phyloP scores from a whole-genome alignment of 2,888 invertebrate genomes.

The Dromius quadrimaculatus region DNA sequence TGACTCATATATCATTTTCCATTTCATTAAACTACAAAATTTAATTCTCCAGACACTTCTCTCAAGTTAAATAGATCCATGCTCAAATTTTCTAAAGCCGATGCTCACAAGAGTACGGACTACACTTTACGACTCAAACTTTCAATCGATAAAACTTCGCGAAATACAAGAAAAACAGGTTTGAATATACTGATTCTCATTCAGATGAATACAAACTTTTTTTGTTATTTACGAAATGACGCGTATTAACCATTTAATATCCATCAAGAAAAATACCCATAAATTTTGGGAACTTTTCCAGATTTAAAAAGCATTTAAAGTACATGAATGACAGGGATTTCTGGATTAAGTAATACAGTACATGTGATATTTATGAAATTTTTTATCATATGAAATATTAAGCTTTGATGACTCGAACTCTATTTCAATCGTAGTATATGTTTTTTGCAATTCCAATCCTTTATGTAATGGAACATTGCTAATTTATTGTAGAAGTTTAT shows the following conservation, averaged over 20 bases:
- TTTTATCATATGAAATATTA: too few relatives aligned
- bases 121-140: constrained; percentile 36
- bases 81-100: constrained; percentile 41
- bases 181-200: constrained; percentile 37
- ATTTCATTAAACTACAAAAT: constrained; percentile 45
- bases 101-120: constrained; percentile 22
- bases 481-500: too few relatives aligned
- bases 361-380: too few relatives aligned
- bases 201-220: constrained; percentile 40
- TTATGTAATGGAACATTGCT: too few relatives aligned
- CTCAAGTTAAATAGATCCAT: constrained; percentile 41
- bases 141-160: constrained; percentile 39
- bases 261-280: too few relatives aligned
- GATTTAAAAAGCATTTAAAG: too few relatives aligned
- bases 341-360: too few relatives aligned
- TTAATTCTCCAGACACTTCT: constrained; percentile 42
- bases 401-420: too few relatives aligned
- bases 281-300: too few relatives aligned
- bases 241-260: constrained; percentile 25
- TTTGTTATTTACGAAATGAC: constrained; percentile 34
- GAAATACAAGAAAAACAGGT: constrained; percentile 38
- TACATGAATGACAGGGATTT: too few relatives aligned
- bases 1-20: constrained; percentile 45
- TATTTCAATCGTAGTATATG: too few relatives aligned
- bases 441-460: too few relatives aligned